Percentiles rank a stretch among this genome's conserved stretches.
Conservation (phyloP, 2,888 invertebrate genomes). For the Terebella lapidaria region DNA sequence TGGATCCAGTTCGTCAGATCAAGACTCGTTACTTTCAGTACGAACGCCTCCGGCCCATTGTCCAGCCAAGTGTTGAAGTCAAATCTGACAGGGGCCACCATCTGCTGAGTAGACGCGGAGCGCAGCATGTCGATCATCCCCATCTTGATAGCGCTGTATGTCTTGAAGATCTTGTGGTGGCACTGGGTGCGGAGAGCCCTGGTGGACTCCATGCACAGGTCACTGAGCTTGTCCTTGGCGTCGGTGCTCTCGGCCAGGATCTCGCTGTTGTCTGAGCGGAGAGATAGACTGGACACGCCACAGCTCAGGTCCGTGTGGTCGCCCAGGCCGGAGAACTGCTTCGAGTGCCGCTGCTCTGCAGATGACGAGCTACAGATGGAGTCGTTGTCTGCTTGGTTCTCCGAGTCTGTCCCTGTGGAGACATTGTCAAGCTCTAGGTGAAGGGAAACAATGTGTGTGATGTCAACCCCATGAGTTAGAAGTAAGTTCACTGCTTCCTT, state of each 20-base stretch:
- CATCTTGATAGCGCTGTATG: slow-evolving; percentile 19
- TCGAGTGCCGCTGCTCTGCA: background rate
- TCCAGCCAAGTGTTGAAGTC: slow-evolving; percentile 17
- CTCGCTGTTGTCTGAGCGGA: background rate
- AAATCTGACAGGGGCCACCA: slow-evolving; percentile 10
- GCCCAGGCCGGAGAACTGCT: background rate
- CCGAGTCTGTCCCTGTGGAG: background rate
- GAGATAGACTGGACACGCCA: background rate
- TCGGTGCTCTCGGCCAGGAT: background rate
- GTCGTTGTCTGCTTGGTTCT: background rate
- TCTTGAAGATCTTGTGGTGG: slow-evolving; percentile 9
- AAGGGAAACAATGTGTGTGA: background rate
- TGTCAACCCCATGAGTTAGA: background rate
- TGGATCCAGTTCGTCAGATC: slow-evolving; percentile 15
- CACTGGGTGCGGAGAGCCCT: no score
- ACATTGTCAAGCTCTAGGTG: background rate
- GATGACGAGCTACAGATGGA: background rate
- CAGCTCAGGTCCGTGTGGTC: no score
- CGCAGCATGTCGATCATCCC: slow-evolving; percentile 13
- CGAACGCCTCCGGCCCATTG: slow-evolving; percentile 15
- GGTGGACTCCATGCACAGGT: background rate
- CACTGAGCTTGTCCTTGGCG: background rate
- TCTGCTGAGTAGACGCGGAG: slow-evolving; percentile 8
- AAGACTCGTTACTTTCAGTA: slow-evolving; percentile 13
- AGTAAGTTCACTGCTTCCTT: background rate